phyloP scores from a whole-genome alignment of 2,888 invertebrate species.

The Choreutis nemorana region DNA sequence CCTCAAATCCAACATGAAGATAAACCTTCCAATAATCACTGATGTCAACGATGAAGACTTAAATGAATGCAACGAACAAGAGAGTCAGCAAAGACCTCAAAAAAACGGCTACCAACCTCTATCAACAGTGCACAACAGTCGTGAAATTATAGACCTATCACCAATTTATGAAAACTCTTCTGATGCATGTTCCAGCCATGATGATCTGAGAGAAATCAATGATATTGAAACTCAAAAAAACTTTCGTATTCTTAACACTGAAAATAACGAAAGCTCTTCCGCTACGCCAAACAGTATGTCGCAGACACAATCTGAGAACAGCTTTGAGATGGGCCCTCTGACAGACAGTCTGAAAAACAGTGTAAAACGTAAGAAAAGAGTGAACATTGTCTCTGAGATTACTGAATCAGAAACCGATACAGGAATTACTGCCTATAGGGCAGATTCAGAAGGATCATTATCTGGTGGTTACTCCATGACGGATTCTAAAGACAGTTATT shows the following conservation, averaged over 20 bases:
- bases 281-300: conserved; percentile 52
- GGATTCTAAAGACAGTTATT: conserved; percentile 64
- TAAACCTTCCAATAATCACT: conserved; percentile 51
- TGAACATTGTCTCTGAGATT: conserved; percentile 68
- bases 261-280: conserved; percentile 43
- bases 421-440: conserved; percentile 42
- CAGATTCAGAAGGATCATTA: conserved; percentile 56
- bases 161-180: conserved; percentile 62
- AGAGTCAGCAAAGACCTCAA: conserved; percentile 21
- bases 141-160: conserved; percentile 55
- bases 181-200: conserved; percentile 58
- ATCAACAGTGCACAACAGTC: conserved; percentile 34
- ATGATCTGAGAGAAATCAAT: conserved; percentile 39
- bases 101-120: conserved; percentile 53
- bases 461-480: conserved; percentile 67
- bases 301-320: conserved; percentile 59
- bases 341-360: conserved; percentile 55
- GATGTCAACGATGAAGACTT: conserved; percentile 60
- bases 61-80: conserved; percentile 28
- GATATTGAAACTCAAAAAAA: conserved; percentile 44
- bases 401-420: conserved; percentile 44
- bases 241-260: conserved; percentile 37
- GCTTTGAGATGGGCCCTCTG: conserved; percentile 52
- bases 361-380: conserved; percentile 66
- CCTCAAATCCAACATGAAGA: conserved; percentile 55